A percentile compares a stretch with the other conserved stretches of the same genome.
These are phyloP conservation scores for Rhynchophorus ferrugineus DNA, from an alignment of 1,140 invertebrate genomes.

Conservation along the genomic window DNA sequence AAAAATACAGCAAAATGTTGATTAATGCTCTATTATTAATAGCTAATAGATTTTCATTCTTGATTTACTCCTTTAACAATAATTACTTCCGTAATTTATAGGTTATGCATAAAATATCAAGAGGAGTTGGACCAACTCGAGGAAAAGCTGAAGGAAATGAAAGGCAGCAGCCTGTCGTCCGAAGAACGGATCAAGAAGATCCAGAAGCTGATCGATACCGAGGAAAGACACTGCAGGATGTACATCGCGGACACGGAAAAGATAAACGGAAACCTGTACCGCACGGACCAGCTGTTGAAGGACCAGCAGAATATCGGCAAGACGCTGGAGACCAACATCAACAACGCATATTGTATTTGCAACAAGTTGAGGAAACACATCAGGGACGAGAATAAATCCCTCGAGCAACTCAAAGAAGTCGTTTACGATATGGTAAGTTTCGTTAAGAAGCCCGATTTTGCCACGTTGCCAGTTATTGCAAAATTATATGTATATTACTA, in stretches of 20 bases:
- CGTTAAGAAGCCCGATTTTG: no score
- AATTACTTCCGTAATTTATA: no score
- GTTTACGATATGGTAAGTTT: conserved; percentile 38
- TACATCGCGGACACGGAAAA: conserved; percentile 27
- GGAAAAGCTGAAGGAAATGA: conserved; percentile 25
- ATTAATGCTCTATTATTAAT: no score
- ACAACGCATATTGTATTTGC: conserved; percentile 21
- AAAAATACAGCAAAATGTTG: no score
- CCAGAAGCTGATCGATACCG: conserved; percentile 29
- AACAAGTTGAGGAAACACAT: conserved; percentile 30
- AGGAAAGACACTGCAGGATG: conserved; percentile 26
- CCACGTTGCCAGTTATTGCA: no score
- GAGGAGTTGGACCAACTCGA: conserved; percentile 25
- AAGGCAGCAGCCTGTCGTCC: conserved; percentile 21
- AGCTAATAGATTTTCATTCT: no score
- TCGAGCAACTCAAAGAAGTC: conserved; percentile 39
- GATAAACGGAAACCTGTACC: conserved; percentile 28
- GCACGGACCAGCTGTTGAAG: conserved; percentile 26
- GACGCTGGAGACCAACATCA: conserved; percentile 28
- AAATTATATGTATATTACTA: no score
- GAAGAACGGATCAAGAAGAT: conserved; percentile 28
- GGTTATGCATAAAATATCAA: conserved; percentile 18
- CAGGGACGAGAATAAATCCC: conserved; percentile 30
- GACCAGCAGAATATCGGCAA: conserved; percentile 25
- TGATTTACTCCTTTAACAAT: no score